Evolutionary conservation across 1,140 invertebrate species (phyloP), one percentile per base, ranked within the genome.

Genomic region (Triops longicaudatus): DNA sequence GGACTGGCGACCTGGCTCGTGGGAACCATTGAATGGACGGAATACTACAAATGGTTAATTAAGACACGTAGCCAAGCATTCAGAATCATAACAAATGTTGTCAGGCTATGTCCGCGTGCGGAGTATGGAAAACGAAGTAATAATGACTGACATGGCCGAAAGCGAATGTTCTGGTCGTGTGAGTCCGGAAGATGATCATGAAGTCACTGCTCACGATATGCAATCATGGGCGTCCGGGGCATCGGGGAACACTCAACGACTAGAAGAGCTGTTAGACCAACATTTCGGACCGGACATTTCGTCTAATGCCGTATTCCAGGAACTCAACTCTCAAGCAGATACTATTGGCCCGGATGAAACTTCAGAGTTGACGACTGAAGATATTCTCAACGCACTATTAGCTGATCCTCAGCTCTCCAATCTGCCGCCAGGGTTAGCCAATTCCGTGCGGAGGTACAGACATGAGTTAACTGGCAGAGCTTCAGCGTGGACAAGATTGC

Each of bases 401-500:
- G 83, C 81, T 26, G 85, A 90, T 81, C 88, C 88, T 80, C 81
- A 85, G 1, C 84, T 81, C 79, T 85, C 90, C 81, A 80, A 87
- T 78, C 42, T 73, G 77, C 14, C 73, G 73, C 85, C 87, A 37
- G 86, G 88, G 6, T 85, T 83, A 79, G 80, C 85, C 82, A 80
- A 85, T 83, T 82, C 84, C 63, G 81, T 90, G 1, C 84, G 84
- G 78, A 83, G 86, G 71, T 85, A 90, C 73, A 84, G 90, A 80
- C 82, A 86, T 31, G 89, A 92, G 63, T 84, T 93, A 22, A 91
- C 91, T 80, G 86, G 87, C 76, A 86, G 89, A 63, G 85, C 88
- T 80, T 89, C 90, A 37, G 89, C 90, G 1, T 92, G 91, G 87
- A 83, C 86, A 28, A 87, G 86, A 79, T 86, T 93, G 12, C 85